These are phyloP conservation scores for Eunapius fragilis DNA, from an alignment of 37 sponge, comb jelly and placozoan species.

Conservation along the genomic window DNA sequence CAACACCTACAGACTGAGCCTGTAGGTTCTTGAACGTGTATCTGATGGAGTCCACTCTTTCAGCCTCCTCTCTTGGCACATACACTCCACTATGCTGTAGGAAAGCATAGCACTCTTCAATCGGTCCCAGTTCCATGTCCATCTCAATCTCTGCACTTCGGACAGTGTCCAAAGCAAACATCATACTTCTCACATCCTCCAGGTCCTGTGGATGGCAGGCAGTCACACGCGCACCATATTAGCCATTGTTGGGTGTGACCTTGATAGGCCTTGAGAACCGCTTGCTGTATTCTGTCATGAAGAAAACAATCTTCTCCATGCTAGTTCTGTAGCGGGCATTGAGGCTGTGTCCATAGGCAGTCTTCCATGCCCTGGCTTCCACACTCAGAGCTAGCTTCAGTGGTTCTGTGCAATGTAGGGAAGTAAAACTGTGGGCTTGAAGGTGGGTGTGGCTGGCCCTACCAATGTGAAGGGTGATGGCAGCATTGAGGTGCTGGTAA, in stretches of 20 bases:
- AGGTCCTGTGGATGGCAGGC: conserved; percentile 59
- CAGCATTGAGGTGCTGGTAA: conserved; percentile 34
- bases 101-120: conserved; percentile 94
- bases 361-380: conserved; percentile 94
- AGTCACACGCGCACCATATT: neutral
- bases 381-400: conserved; percentile 90
- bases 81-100: conserved; percentile 81
- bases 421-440: neutral
- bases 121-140: conserved; percentile 85
- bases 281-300: conserved; percentile 67
- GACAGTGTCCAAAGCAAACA: conserved; percentile 84
- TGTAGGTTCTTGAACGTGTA: conserved; percentile 88
- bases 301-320: conserved; percentile 79
- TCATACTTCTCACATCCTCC: conserved; percentile 90
- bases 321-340: conserved; percentile 65
- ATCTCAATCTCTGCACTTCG: conserved; percentile 84
- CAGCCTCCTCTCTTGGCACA: conserved; percentile 85
- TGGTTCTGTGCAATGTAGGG: conserved; percentile 36
- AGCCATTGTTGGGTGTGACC: conserved; percentile 9
- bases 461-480: conserved; percentile 56
- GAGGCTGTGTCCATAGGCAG: conserved; percentile 78
- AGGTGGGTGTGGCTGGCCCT: neutral
- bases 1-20: conserved; percentile 59
- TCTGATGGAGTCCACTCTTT: conserved; percentile 92
- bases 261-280: conserved; percentile 80